Base-by-base conservation (phyloP, 2,797 vertebrate species). In the Rhinella marina region DNA sequence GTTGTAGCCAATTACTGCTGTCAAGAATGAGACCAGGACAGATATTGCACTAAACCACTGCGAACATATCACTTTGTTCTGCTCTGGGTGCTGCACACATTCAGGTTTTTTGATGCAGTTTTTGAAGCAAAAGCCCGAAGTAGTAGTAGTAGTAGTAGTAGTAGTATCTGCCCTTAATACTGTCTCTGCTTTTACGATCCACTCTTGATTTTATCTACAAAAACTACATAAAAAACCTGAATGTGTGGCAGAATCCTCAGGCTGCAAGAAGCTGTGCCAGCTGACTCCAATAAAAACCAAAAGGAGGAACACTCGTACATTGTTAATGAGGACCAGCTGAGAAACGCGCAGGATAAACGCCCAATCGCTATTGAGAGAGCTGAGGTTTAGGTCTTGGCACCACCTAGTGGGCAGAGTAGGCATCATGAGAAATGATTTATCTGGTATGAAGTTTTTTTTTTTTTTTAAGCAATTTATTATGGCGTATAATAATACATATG, bases 371-470 rank as follows among this genome's bases (percentile, higher is more conserved):
- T 89, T 90, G 25, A 85, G 89, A 85, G 89, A 66, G 52, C 77
- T 88, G 25, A 89, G 86, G 82, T 89, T 91, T 82, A 89, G 83
- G 91, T 50, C 75, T 89, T 82, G 91, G 86, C 90, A 83, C 91
- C 90, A 91, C 87, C 92, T 92, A 90, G 90, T 89, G 91, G 89
- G 85, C 81, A 91, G 11, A 80, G 13, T 16, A 23, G 62, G 23
- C 21, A 41, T 50, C 21, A n/a, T 14, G 13, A 50, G 70, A 56
- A 70, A 25, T 21, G 8, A 14, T 9, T 16, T 23, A 41, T 41
- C 41, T 41, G 5, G 41, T 41, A 41, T 41, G 41, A 41, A 41
- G 41, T 9, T 70, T 11, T 25, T 62, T 9, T 10, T 64, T 64
- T 25, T 64, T 66, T 25, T 27, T 66, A 23, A 1, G 23, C 8